Conservation (phyloP, 2,797 vertebrate genomes). For the Pseudochirops corinnae region DNA sequence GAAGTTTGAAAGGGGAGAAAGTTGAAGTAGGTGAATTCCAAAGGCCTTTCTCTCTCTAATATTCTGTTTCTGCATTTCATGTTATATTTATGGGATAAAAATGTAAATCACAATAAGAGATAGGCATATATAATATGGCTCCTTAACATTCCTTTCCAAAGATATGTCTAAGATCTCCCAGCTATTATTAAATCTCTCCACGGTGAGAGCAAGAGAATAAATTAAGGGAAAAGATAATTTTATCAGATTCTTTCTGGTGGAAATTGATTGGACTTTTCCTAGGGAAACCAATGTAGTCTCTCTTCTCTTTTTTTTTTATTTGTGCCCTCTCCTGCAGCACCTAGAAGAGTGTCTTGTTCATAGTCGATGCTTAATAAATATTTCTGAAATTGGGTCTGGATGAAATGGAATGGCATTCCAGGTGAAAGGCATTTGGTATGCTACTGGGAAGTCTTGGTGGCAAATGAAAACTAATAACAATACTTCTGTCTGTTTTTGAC, state of each 20-base stretch:
- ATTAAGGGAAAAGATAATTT: not conserved
- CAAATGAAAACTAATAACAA: not conserved
- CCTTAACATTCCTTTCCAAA: not conserved
- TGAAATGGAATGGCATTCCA: not conserved
- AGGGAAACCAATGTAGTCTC: not conserved
- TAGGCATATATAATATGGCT: not conserved
- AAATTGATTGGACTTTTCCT: not conserved
- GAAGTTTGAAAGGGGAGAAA: not conserved
- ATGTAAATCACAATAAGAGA: not conserved
- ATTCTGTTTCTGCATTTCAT: not conserved
- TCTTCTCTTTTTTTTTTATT: not conserved
- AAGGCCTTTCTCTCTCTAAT: not conserved
- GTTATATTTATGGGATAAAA: not conserved
- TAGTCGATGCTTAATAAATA: not conserved
- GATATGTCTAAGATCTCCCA: not conserved
- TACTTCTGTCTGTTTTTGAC: not conserved
- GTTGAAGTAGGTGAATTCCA: not conserved
- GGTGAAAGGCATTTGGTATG: not conserved
- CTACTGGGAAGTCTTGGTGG: not conserved
- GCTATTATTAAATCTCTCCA: not conserved
- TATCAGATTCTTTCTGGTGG: not conserved
- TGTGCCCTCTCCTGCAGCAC: not conserved
- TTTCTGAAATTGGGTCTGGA: not conserved
- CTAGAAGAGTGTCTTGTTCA: not conserved
- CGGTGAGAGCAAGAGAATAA: not conserved